phyloP scores from a whole-genome alignment of 1,140 invertebrate species.

The Drosophila takahashii region DNA sequence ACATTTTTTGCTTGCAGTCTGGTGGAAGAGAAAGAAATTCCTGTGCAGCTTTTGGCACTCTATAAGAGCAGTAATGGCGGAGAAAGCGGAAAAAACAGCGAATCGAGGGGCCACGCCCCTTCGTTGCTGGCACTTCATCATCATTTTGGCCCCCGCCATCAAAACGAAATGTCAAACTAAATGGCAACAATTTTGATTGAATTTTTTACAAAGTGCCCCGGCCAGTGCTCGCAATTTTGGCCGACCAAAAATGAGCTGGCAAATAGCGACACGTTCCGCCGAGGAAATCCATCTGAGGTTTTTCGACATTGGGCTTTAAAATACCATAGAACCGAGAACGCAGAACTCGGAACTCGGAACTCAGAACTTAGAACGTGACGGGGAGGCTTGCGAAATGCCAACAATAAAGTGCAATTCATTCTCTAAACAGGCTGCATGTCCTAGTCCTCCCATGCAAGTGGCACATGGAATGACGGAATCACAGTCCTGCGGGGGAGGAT shows the following conservation, averaged over 20 bases:
- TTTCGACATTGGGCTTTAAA: slow-evolving; percentile 52
- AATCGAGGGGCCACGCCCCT: slow-evolving; percentile 39
- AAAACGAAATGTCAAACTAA: slow-evolving; percentile 83
- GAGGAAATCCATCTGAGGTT: slow-evolving; percentile 65
- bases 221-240: slow-evolving; percentile 34
- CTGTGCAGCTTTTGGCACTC: slow-evolving; percentile 64
- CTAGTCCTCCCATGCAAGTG: slow-evolving; percentile 21
- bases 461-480: slow-evolving; percentile 50
- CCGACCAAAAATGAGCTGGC: slow-evolving; percentile 23
- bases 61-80: slow-evolving; percentile 54
- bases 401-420: slow-evolving; percentile 82
- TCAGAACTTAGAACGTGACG: slow-evolving; percentile 46
- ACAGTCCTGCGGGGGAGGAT: slow-evolving; percentile 40
- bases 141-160: slow-evolving; percentile 69
- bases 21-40: slow-evolving; percentile 51
- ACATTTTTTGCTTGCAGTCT: slow-evolving; percentile 55
- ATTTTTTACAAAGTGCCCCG: slow-evolving; percentile 60
- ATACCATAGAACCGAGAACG: too few relatives aligned
- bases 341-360: too few relatives aligned
- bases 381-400: slow-evolving; percentile 62
- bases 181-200: slow-evolving; percentile 83
- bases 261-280: slow-evolving; percentile 67
- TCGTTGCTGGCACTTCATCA: slow-evolving; percentile 68
- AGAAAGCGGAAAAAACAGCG: slow-evolving; percentile 6
- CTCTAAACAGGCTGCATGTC: slow-evolving; percentile 65